Conservation (phyloP, 2,797 vertebrate genomes). For the Ptychobarbus kaznakovi region DNA sequence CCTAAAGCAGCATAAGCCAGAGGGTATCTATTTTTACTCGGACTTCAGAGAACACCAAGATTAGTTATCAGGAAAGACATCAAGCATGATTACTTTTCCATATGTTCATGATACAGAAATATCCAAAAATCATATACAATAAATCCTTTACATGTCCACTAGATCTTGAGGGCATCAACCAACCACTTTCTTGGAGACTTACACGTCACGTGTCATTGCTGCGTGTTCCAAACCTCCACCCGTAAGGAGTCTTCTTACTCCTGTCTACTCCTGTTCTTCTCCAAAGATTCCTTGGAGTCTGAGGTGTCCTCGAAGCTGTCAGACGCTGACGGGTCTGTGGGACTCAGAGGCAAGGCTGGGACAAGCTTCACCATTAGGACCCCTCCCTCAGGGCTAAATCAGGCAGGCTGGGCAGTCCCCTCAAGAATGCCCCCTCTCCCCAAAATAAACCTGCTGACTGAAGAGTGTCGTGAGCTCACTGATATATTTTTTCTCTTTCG, state of each 20-base stretch:
- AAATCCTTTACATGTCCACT: slow-evolving; percentile 1
- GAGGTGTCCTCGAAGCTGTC: slow-evolving; percentile 36
- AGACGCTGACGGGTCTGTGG: slow-evolving; percentile 16
- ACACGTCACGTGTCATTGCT: slow-evolving; percentile 64
- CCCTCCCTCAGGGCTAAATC: slow-evolving; percentile 64
- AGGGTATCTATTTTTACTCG: slow-evolving; percentile 16
- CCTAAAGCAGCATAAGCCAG: slow-evolving; percentile 1
- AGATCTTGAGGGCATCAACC: background rate
- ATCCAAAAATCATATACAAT: slow-evolving; percentile 13
- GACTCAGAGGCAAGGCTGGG: slow-evolving; percentile 27
- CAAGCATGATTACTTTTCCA: background rate
- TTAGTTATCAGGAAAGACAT: slow-evolving; percentile 25
- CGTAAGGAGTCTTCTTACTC: slow-evolving; percentile 37
- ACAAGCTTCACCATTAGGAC: slow-evolving; percentile 31
- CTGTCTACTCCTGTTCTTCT: slow-evolving; percentile 45
- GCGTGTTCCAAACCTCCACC: slow-evolving; percentile 51
- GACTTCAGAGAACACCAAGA: slow-evolving; percentile 31
- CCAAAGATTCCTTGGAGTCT: slow-evolving; percentile 23
- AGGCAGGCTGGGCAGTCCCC: slow-evolving; percentile 50
- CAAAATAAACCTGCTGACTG: slow-evolving; percentile 70
- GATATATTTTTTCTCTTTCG: slow-evolving; percentile 17
- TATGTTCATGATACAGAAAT: slow-evolving; percentile 7
- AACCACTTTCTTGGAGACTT: slow-evolving; percentile 52
- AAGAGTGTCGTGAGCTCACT: slow-evolving; percentile 61
- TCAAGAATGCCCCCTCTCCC: slow-evolving; percentile 61